Evolutionary conservation across 2,888 invertebrate species (phyloP).

Genomic region (Penaeus monodon): DNA sequence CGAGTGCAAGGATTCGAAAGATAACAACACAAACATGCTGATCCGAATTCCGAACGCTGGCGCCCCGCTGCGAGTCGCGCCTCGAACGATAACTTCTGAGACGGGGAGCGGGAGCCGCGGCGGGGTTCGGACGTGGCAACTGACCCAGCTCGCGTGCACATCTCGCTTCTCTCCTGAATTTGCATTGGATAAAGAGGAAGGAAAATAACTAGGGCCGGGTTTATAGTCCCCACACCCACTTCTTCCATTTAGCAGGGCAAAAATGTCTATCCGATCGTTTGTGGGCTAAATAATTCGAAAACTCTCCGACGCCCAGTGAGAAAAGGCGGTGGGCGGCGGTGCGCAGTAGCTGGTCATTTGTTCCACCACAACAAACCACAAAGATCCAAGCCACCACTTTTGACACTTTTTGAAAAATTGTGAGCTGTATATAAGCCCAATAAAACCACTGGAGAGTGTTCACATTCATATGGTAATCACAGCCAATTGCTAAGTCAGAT

Average conservation of each 20-base stretch:
- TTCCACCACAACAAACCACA: constrained; percentile 56
- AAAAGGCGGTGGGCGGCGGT: not conserved
- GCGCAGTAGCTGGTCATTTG: constrained; percentile 49
- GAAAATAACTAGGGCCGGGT: too few species aligned
- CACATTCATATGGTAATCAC: constrained; percentile 60
- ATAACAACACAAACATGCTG: constrained; percentile 55
- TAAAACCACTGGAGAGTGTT: constrained; percentile 43
- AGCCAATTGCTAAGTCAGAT: constrained; percentile 47
- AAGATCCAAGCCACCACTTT: constrained; percentile 56
- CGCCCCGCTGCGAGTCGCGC: constrained; percentile 34
- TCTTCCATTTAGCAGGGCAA: too few species aligned
- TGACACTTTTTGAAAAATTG: constrained; percentile 62
- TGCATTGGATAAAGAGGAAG: too few species aligned
- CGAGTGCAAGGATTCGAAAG: constrained; percentile 34
- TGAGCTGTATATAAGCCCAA: constrained; percentile 55
- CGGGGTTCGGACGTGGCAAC: too few species aligned
- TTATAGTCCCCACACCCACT: too few species aligned
- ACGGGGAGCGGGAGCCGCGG: too few species aligned
- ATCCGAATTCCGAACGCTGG: constrained; percentile 54
- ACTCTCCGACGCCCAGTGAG: not conserved
- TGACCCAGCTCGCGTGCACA: too few species aligned
- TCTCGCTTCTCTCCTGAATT: too few species aligned
- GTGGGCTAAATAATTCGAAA: not conserved
- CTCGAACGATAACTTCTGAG: constrained; percentile 36
- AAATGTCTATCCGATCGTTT: too few species aligned